A percentile compares a stretch with the other conserved stretches of the same genome.
phyloP scores from a whole-genome alignment of 2,113 vertebrate genomes.

The Sakesphorus luctuosus region DNA sequence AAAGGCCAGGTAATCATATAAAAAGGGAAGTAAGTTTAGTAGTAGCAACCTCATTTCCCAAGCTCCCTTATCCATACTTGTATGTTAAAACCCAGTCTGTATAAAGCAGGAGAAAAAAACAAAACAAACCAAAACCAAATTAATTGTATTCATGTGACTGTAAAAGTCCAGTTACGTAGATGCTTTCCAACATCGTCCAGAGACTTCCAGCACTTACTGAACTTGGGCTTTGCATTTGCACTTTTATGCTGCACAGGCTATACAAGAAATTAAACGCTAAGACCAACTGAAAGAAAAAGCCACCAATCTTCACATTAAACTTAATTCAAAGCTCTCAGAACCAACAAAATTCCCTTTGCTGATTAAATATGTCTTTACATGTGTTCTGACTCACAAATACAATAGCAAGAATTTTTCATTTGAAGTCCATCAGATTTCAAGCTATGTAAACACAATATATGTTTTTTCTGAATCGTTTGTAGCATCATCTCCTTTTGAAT shows the following conservation, averaged over 20 bases:
- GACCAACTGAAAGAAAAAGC: not conserved
- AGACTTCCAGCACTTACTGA: not conserved
- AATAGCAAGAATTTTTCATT: not conserved
- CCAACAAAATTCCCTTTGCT: not conserved
- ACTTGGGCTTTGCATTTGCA: not conserved
- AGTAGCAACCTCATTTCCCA: not conserved
- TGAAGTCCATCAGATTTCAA: not conserved
- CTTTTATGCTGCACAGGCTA: not conserved
- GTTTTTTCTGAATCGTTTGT: not conserved
- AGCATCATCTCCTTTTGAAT: not conserved
- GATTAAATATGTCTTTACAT: not conserved
- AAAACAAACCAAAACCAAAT: not conserved
- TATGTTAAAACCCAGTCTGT: not conserved
- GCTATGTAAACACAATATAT: not conserved
- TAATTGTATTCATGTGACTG: not conserved
- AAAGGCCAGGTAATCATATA: not conserved
- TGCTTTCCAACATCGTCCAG: not conserved
- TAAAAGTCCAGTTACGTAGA: not conserved
- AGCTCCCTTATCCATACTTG: not conserved
- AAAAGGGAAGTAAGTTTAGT: not conserved
- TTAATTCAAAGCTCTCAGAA: not conserved
- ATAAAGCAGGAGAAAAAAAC: not conserved
- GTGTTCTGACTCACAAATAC: not conserved
- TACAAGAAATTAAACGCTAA: not conserved
- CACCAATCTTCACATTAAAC: not conserved